Evolutionary conservation across 35 echinoderm and acorn worm species (phyloP).

Genomic region (Anneissia japonica): DNA sequence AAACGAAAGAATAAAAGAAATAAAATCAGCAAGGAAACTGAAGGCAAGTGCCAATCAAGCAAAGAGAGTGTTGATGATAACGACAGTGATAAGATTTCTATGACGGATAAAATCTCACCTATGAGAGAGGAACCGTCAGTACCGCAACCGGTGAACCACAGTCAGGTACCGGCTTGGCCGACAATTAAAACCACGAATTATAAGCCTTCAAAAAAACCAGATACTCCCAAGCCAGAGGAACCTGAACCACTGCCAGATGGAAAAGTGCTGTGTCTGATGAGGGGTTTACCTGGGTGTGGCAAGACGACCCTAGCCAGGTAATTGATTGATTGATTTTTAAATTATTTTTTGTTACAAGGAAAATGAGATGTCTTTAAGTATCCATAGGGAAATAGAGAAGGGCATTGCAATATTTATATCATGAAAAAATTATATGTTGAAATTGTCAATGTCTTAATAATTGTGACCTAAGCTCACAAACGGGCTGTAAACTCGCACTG

Average conservation of each 20-base stretch:
- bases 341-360: no score
- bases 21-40: not conserved
- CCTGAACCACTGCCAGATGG: slow-evolving; percentile 48
- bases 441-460: no score
- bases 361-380: no score
- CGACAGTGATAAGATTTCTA: not conserved
- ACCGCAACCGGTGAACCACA: not conserved
- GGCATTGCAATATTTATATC: no score
- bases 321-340: no score
- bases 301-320: slow-evolving; percentile 90
- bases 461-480: no score
- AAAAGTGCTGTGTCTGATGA: slow-evolving; percentile 84
- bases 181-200: not conserved
- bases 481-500: no score
- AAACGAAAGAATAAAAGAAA: not conserved
- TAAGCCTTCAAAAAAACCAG: not conserved
- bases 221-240: not conserved
- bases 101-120: not conserved
- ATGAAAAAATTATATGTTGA: no score
- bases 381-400: no score
- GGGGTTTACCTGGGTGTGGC: slow-evolving; percentile 82
- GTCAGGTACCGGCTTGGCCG: not conserved
- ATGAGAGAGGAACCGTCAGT: not conserved
- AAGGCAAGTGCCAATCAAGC: not conserved
- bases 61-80: not conserved